Evolutionary conservation across 2,797 vertebrate species (phyloP), one percentile per base, ranked within the genome.

Genomic region (Sciaenops ocellatus): DNA sequence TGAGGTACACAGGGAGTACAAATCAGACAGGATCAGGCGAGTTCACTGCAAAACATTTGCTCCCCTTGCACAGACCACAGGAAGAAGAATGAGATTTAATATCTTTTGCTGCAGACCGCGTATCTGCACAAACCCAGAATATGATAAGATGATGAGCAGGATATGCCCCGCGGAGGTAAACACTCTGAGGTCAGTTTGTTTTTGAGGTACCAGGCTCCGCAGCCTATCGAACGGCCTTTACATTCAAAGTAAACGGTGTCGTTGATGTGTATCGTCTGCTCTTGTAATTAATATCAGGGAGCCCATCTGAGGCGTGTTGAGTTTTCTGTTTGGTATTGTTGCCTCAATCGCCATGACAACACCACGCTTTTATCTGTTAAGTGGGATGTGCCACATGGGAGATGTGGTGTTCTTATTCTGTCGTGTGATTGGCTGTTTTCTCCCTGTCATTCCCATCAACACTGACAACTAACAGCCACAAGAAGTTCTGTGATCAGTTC

Each of bases 331-430:
- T 87, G 63, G 22, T 80, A 56, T 63, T 20, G 66, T 55, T 95
- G 94, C 79, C 69, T 71, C 54, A 69, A 85, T 78, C 77, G 78
- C 88, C 46, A 85, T 87, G 76, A 95, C 95, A 3, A 61, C 91
- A 18, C 92, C 93, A 64, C n/a, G 90, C 54, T 91, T 90, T 6
- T 71, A 89, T 1, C 95, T 90, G 6, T 60, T 69, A 3, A 94
- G 90, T 42, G 26, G 84, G 51, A 79, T 86, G 6, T 91, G 90
- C 82, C 60, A 48, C 3, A 79, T 79, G 0, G 94, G 94, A 4
- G 87, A 87, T 69, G 86, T 85, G 0, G 84, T 93, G 0, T 93
- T 82, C 0, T 71, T 96, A 63, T 92, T 91, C 67, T 55, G 60
- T 52, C 48, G 0, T 24, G 26, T 2, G 41, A 67, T 70, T 55